Conservation (phyloP, 1,140 invertebrate genomes). For the Cotesia vestalis region DNA sequence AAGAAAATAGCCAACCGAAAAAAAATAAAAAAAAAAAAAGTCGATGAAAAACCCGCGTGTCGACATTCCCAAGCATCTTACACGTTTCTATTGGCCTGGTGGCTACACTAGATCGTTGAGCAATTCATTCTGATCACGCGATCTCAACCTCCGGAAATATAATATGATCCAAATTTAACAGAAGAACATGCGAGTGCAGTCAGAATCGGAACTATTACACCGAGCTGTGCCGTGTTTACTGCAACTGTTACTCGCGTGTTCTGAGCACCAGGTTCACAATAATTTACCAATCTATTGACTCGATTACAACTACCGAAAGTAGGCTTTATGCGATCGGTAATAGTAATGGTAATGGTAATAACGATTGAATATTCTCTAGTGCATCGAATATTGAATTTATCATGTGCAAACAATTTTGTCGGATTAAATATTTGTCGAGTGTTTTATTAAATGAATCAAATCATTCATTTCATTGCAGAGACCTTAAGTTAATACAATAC, state of each 20-base stretch:
- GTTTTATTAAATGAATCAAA: too few relatives aligned
- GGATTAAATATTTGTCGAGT: too few relatives aligned
- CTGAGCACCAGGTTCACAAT: neutral
- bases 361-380: too few relatives aligned
- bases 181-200: slow-evolving; percentile 30
- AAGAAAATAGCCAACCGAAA: neutral
- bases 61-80: slow-evolving; percentile 15
- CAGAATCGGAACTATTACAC: neutral
- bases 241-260: neutral
- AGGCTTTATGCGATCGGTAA: neutral
- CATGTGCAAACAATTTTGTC: too few relatives aligned
- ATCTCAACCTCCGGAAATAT: slow-evolving; percentile 37
- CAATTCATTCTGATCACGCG: slow-evolving; percentile 37
- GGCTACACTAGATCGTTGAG: slow-evolving; percentile 8
- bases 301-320: slow-evolving; percentile 2
- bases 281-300: slow-evolving; percentile 5
- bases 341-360: too few relatives aligned
- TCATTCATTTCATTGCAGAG: too few relatives aligned
- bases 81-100: slow-evolving; percentile 21
- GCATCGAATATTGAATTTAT: too few relatives aligned
- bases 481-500: too few relatives aligned
- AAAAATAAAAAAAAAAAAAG: neutral
- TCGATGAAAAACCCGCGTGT: slow-evolving; percentile 25
- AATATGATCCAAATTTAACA: slow-evolving; percentile 36
- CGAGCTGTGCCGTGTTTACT: slow-evolving; percentile 29